Conservation (phyloP, 2,113 vertebrate genomes). For the Ailurus styani region DNA sequence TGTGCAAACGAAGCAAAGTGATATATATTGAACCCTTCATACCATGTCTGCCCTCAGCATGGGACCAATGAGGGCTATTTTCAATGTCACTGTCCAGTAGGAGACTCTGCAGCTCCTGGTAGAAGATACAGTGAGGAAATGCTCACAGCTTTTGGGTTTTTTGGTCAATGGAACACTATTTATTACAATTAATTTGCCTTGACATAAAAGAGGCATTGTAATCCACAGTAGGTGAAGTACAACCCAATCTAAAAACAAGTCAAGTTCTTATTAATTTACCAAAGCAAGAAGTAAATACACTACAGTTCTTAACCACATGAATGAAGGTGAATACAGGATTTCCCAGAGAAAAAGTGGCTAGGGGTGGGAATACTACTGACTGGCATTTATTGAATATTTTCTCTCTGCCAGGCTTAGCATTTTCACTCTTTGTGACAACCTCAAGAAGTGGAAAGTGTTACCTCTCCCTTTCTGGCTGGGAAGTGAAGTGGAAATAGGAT, state of each 20-base stretch:
- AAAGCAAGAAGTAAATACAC: background rate
- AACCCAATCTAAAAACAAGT: background rate
- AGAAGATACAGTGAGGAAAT: background rate
- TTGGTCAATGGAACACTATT: background rate
- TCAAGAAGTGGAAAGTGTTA: background rate
- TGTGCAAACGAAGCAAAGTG: background rate
- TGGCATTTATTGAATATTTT: background rate
- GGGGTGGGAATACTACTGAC: no score
- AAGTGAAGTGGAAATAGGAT: background rate
- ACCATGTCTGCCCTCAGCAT: background rate
- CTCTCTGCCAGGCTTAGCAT: background rate
- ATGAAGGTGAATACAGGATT: background rate
- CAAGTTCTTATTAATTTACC: background rate
- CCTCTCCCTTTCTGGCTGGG: background rate
- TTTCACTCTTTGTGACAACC: background rate
- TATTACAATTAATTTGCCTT: background rate
- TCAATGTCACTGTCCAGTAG: background rate
- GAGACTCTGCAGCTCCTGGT: background rate
- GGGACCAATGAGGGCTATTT: background rate
- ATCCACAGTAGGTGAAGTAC: background rate
- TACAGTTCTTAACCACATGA: background rate
- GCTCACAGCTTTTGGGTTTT: background rate
- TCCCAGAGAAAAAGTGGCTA: background rate
- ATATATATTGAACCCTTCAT: background rate
- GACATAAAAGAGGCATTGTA: background rate